These are phyloP conservation scores for Antechinus stuartii DNA, from an alignment of 2,113 vertebrate genomes.

Conservation along the genomic window DNA sequence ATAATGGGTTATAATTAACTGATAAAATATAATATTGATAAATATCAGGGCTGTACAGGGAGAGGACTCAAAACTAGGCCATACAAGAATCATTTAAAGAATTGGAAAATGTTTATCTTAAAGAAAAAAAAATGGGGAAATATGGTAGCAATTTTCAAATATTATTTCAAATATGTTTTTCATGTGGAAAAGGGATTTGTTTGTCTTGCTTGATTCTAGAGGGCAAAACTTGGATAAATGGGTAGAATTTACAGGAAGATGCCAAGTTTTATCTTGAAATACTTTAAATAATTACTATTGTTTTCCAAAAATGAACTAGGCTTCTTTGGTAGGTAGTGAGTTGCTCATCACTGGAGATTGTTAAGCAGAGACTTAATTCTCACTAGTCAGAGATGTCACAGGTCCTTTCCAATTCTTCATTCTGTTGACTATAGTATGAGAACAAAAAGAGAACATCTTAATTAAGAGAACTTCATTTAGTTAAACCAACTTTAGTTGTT, in stretches of 20 bases:
- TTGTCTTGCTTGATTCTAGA: neutral
- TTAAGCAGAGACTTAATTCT: neutral
- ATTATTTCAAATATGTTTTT: neutral
- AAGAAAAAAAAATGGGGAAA: neutral
- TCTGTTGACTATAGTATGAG: neutral
- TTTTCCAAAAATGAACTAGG: neutral
- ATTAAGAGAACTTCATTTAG: neutral
- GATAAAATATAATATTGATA: neutral
- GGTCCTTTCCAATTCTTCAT: neutral
- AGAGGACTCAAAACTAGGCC: neutral
- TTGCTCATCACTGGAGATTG: neutral
- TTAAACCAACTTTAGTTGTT: neutral
- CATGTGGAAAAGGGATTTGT: neutral
- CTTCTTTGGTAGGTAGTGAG: neutral
- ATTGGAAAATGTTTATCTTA: neutral
- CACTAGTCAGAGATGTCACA: neutral
- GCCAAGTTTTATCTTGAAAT: neutral
- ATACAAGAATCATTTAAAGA: neutral
- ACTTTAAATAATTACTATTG: neutral
- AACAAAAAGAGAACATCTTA: neutral
- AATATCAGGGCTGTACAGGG: neutral
- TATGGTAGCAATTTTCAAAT: neutral
- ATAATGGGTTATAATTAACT: neutral
- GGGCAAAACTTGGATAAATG: neutral
- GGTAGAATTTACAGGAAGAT: neutral